These are phyloP conservation scores for Rhinichthys klamathensis DNA, from an alignment of 2,113 vertebrate species.

Conservation along the genomic window DNA sequence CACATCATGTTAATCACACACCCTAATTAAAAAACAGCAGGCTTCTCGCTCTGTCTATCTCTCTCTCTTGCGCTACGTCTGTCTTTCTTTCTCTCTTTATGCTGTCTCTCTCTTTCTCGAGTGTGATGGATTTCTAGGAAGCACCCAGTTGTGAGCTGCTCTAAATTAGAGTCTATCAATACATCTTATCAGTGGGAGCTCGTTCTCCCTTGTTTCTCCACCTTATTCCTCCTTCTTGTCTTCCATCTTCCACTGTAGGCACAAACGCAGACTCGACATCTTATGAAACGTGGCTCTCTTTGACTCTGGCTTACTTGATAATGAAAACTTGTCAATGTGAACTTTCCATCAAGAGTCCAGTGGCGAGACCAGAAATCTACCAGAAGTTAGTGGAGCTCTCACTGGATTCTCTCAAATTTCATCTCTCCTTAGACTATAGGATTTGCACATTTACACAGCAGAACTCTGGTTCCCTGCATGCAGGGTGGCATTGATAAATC, in stretches of 20 bases:
- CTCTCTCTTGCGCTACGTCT: constrained; percentile 12
- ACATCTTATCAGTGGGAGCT: constrained; percentile 52
- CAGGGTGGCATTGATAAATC: neutral
- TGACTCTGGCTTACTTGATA: constrained; percentile 42
- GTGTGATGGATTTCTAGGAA: constrained; percentile 49
- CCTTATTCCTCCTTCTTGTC: constrained; percentile 24
- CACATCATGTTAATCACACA: constrained; percentile 41
- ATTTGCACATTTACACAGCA: neutral
- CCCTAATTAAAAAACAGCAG: constrained; percentile 51
- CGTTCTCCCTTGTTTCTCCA: constrained; percentile 35
- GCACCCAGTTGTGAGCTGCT: constrained; percentile 36
- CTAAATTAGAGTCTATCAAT: constrained; percentile 52
- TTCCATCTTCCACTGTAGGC: constrained; percentile 32
- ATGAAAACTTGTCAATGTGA: constrained; percentile 43
- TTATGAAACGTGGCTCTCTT: constrained; percentile 45
- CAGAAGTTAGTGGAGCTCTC: neutral
- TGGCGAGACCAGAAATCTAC: neutral
- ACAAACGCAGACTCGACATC: constrained; percentile 43
- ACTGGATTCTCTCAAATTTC: neutral
- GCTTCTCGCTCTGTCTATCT: constrained; percentile 40
- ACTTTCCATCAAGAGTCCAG: constrained; percentile 25
- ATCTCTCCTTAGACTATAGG: neutral
- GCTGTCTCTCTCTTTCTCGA: constrained; percentile 20
- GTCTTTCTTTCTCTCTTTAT: constrained; percentile 13
- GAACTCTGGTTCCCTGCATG: neutral